Conservation (phyloP, 2,113 vertebrate species). For the Anseranas semipalmata region DNA sequence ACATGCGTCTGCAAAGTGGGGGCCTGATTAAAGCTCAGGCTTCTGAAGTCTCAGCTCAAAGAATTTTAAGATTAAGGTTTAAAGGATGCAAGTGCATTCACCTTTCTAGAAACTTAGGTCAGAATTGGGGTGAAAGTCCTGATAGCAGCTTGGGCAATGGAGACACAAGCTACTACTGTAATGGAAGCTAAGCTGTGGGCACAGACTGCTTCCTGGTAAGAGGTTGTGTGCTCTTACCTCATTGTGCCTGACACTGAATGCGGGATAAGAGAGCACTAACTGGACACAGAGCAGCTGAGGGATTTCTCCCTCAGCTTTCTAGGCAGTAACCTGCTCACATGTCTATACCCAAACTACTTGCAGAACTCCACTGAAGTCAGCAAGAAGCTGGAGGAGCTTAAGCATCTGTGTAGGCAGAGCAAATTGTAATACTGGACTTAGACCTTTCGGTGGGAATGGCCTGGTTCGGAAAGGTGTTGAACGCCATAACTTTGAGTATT, state of each 20-base stretch:
- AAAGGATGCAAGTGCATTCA: neutral
- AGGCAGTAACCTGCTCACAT: neutral
- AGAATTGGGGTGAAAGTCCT: neutral
- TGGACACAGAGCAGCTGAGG: neutral
- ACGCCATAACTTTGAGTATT: slow-evolving; percentile 41
- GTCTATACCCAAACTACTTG: slow-evolving; percentile 29
- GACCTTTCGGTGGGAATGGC: slow-evolving; percentile 16
- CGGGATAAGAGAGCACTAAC: neutral
- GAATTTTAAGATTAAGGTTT: neutral
- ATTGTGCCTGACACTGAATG: neutral
- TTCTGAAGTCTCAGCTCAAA: slow-evolving; percentile 26
- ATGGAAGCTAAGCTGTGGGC: slow-evolving; percentile 30
- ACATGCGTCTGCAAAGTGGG: neutral
- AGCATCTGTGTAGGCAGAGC: neutral
- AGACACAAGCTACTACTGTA: slow-evolving; percentile 43
- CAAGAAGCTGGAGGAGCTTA: neutral
- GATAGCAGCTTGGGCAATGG: slow-evolving; percentile 21
- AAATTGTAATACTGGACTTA: neutral
- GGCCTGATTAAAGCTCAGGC: neutral
- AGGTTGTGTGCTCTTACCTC: neutral
- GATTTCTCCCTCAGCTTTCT: neutral
- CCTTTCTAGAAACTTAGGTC: neutral
- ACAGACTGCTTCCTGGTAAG: neutral
- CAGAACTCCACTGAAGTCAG: slow-evolving; percentile 24
- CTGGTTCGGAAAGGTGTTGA: slow-evolving; percentile 29